phyloP scores from a whole-genome alignment of 2,888 invertebrate genomes.

The Oscheius onirici region DNA sequence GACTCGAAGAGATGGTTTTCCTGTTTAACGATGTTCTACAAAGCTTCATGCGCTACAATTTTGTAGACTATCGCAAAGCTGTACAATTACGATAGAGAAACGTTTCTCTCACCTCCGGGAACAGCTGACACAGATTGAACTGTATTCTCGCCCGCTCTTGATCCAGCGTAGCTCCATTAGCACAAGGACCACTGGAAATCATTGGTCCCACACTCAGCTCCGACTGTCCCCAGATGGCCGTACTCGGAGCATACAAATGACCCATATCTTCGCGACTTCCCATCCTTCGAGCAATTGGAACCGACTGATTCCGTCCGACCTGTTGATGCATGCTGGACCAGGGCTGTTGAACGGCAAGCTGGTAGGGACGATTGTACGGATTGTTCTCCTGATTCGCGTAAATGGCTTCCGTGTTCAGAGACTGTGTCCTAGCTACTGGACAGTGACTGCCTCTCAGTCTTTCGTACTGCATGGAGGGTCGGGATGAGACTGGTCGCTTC shows the following conservation, averaged over 20 bases:
- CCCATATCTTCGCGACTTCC: conserved; percentile 19
- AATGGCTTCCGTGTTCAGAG: conserved; percentile 49
- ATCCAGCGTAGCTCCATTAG: background rate
- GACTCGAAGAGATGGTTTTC: too few species aligned
- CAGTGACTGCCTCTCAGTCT: conserved; percentile 43
- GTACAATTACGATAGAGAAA: background rate
- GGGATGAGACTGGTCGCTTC: conserved; percentile 47
- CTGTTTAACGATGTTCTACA: background rate
- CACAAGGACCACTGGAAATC: conserved; percentile 32
- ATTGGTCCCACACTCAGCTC: conserved; percentile 58
- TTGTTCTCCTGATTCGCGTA: conserved; percentile 38
- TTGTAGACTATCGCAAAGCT: background rate
- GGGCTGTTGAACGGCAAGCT: conserved; percentile 21
- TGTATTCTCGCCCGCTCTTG: conserved; percentile 75
- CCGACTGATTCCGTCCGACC: conserved; percentile 33
- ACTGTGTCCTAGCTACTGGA: conserved; percentile 53
- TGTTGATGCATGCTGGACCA: conserved; percentile 12
- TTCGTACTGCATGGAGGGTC: conserved; percentile 62
- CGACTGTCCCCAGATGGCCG: conserved; percentile 63
- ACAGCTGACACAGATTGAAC: conserved; percentile 88
- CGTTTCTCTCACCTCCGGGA: conserved; percentile 76
- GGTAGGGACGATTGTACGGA: conserved; percentile 30
- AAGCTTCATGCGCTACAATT: background rate
- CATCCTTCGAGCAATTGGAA: conserved; percentile 23
- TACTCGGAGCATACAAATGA: conserved; percentile 61